phyloP scores from a whole-genome alignment of 2,113 vertebrate genomes.

The Thamnophis sirtalis region DNA sequence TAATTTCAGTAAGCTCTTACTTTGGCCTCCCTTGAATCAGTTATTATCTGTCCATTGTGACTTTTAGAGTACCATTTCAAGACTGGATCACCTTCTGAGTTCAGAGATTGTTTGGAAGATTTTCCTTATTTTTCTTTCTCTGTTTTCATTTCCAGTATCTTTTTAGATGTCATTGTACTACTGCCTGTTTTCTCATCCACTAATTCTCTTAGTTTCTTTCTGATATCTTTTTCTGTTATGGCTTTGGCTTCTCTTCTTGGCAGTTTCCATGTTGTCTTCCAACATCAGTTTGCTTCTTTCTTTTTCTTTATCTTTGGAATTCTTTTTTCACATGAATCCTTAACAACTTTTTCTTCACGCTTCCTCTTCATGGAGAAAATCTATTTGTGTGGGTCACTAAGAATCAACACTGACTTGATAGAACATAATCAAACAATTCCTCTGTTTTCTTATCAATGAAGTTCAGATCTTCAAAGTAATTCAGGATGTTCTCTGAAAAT shows the following conservation, averaged over 20 bases:
- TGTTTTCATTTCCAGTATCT: not conserved
- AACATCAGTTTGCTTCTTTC: not conserved
- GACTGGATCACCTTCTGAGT: not conserved
- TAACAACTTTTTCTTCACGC: not conserved
- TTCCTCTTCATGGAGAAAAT: not conserved
- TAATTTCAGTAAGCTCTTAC: not conserved
- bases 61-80: not conserved
- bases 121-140: not conserved
- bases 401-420: not conserved
- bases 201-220: not conserved
- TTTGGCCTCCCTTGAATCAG: not conserved
- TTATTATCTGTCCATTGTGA: not conserved
- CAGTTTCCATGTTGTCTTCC: not conserved
- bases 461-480: not conserved
- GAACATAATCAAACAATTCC: not conserved
- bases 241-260: not conserved
- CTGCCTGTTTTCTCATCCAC: not conserved
- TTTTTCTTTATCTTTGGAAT: not conserved
- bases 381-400: not conserved
- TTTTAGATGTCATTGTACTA: not conserved
- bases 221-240: not conserved
- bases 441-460: not conserved
- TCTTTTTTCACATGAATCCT: not conserved
- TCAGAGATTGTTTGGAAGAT: not conserved
- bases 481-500: not conserved